Evolutionary conservation across 2,888 invertebrate species (phyloP).

Genomic region (Parapristionchus giblindavisi): DNA sequence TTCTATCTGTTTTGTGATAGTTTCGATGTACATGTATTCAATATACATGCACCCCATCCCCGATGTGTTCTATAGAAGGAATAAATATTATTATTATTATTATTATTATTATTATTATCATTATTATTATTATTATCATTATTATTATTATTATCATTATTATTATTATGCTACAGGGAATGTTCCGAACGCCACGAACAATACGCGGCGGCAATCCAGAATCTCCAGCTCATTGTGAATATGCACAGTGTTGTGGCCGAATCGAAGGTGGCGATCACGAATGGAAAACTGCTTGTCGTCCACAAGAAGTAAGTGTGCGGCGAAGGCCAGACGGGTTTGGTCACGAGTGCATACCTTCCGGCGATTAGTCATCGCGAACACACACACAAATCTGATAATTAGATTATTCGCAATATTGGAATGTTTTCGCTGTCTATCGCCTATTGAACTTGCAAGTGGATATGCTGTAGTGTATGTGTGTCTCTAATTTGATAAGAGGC

Average conservation of each 20-base stretch:
- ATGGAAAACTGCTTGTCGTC: slow-evolving; percentile 91
- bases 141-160: background rate
- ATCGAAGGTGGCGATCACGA: slow-evolving; percentile 90
- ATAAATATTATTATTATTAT: too few relatives aligned
- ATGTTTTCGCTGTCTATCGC: background rate
- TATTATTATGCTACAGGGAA: too few relatives aligned
- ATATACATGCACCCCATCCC: too few relatives aligned
- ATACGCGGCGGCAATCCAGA: slow-evolving; percentile 96
- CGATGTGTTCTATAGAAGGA: too few relatives aligned
- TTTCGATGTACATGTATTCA: too few relatives aligned
- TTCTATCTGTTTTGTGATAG: too few relatives aligned
- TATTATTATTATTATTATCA: too few relatives aligned
- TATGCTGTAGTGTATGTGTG: too few relatives aligned
- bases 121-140: too few relatives aligned
- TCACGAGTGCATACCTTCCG: background rate
- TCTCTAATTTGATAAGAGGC: background rate
- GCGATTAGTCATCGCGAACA: background rate
- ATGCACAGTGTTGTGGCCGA: slow-evolving; percentile 94
- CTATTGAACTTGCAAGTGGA: too few relatives aligned
- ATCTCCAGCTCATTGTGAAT: slow-evolving; percentile 85
- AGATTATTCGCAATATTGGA: too few relatives aligned
- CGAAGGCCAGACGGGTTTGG: background rate
- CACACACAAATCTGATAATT: background rate
- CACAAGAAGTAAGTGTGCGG: slow-evolving; percentile 78
- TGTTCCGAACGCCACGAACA: slow-evolving; percentile 83